Evolutionary conservation across 2,888 invertebrate genomes (phyloP), one percentile per base, ranked within the genome.

Genomic region (Scaptomyza parva): DNA sequence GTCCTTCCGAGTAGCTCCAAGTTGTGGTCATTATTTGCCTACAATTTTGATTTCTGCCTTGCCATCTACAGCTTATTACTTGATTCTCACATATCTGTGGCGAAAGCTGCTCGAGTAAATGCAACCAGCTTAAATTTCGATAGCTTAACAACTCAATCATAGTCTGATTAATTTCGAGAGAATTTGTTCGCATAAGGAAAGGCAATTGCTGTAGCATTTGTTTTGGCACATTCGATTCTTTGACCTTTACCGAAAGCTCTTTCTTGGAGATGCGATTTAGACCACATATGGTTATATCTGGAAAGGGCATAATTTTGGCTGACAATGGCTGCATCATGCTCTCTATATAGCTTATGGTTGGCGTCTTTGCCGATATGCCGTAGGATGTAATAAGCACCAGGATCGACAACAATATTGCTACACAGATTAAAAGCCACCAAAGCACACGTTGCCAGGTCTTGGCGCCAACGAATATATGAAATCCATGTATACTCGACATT

Each of bases 61-160:
- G 94, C 94, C 94, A 94, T 89, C 92, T 93, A 74, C 95, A 95
- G 0, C 91, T 89, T 60, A 92, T 79, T 4, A 95, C 70, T 12
- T 94, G 88, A 0, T 92, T 88, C 22, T 89, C 90, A 75, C 95
- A 95, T 1, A 92, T 88, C 18, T 93, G 93, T 0, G 93, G 93
- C 0, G 93, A 91, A 1, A 94, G 39, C 2, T 75, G 62, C 2
- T 83, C 53, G 9, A 86, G 50, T 0, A 91, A 64, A n/a, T 79
- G 39, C 0, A 44, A 8, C 30, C 85, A 70, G 12, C 24, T 71
- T 3, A 6, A n/a, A 5, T 53, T 60, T 9, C 3, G n/a, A 3
- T 5, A 1, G 4, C 3, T 50, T 6, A 71, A 58, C 8, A 8
- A 12, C 11, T 45, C 11, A 0, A 55, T 1, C 2, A 11, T 2